These are phyloP conservation scores for Bombycilla garrulus DNA, from an alignment of 2,113 vertebrate species.

Conservation along the genomic window DNA sequence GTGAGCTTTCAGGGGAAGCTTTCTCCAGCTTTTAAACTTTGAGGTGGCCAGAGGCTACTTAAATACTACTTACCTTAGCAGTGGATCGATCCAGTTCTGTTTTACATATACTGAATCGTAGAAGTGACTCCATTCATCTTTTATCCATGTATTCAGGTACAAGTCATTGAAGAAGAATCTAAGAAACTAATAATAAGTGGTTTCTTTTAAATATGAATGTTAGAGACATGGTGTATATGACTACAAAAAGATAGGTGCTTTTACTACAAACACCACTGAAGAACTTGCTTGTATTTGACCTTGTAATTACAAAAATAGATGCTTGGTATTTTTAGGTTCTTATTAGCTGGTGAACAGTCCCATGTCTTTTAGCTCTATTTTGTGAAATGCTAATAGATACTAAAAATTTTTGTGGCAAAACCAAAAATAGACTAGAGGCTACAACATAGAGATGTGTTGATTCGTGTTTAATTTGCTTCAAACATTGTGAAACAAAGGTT, in stretches of 20 bases:
- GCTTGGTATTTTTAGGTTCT: not conserved
- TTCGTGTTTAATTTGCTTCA: not conserved
- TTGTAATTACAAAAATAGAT: not conserved
- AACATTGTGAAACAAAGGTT: not conserved
- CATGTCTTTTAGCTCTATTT: not conserved
- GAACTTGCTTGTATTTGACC: not conserved
- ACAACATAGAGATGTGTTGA: not conserved
- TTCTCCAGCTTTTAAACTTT: not conserved
- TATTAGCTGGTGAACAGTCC: not conserved
- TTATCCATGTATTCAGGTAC: slow-evolving; percentile 86
- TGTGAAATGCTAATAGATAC: not conserved
- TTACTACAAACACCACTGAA: not conserved
- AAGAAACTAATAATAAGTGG: slow-evolving; percentile 80
- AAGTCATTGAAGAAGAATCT: slow-evolving; percentile 84
- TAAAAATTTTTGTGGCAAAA: not conserved
- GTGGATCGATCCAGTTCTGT: slow-evolving; percentile 79
- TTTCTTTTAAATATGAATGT: not conserved
- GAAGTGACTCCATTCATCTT: slow-evolving; percentile 85
- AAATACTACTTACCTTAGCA: slow-evolving; percentile 77
- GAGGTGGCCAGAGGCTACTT: not conserved
- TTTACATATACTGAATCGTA: slow-evolving; percentile 81
- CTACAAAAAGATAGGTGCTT: not conserved
- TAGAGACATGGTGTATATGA: not conserved
- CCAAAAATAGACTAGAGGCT: not conserved
- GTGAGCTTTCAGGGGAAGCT: not conserved